A percentile compares a stretch with the other conserved stretches of the same genome.
These are phyloP conservation scores for Esox niger DNA, from an alignment of 2,113 vertebrate genomes.

Conservation along the genomic window DNA sequence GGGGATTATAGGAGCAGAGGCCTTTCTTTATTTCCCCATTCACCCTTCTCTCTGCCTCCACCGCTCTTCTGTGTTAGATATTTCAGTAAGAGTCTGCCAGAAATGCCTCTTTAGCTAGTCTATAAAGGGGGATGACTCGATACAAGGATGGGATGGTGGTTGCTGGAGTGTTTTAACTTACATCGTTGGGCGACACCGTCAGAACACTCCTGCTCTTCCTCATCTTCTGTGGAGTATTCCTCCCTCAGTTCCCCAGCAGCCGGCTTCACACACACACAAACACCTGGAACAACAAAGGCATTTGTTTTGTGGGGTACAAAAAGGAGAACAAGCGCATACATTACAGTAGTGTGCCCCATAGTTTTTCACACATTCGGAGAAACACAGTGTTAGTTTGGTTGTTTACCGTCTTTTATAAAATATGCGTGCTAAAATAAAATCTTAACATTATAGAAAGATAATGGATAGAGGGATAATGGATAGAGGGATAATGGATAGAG, in stretches of 20 bases:
- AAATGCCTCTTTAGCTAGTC: too few relatives aligned
- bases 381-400: too few relatives aligned
- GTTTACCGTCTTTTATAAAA: too few relatives aligned
- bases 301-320: neutral
- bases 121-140: too few relatives aligned
- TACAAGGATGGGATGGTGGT: neutral
- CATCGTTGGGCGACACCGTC: slow-evolving; percentile 2
- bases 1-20: too few relatives aligned
- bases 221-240: neutral
- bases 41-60: neutral
- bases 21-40: neutral
- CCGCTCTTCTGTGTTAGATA: too few relatives aligned
- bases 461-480: too few relatives aligned
- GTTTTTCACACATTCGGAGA: too few relatives aligned
- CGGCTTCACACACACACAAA: neutral
- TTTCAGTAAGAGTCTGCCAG: too few relatives aligned
- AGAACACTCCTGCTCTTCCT: slow-evolving; percentile 12
- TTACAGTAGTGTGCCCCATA: neutral
- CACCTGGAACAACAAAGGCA: slow-evolving; percentile 5
- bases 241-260: neutral
- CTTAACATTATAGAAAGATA: too few relatives aligned
- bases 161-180: neutral
- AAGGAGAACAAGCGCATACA: neutral
- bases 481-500: too few relatives aligned
- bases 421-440: too few relatives aligned